These are phyloP conservation scores for Candidula unifasciata DNA, from an alignment of 2,888 invertebrate genomes.

Conservation along the genomic window DNA sequence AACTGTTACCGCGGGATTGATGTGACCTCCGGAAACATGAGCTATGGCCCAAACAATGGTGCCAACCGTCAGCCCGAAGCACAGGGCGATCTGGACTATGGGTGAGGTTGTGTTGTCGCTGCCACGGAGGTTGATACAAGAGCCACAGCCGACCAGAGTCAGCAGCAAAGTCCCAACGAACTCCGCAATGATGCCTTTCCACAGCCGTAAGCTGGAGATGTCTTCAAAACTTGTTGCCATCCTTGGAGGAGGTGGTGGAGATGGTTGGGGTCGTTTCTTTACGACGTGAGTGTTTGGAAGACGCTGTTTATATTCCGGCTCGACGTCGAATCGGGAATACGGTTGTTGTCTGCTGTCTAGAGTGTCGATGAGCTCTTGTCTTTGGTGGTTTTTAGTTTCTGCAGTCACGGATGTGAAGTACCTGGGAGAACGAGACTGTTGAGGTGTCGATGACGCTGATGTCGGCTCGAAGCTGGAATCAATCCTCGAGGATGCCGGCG, in stretches of 20 bases:
- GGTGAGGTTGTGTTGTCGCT: constrained; percentile 39
- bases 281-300: neutral
- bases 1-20: constrained; percentile 94
- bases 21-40: constrained; percentile 92
- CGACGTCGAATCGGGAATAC: neutral
- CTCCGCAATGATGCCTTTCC: constrained; percentile 91
- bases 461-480: no score
- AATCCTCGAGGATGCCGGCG: neutral
- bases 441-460: neutral
- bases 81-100: constrained; percentile 86
- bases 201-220: constrained; percentile 79
- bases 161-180: constrained; percentile 91
- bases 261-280: neutral
- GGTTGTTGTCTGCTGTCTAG: neutral
- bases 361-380: neutral
- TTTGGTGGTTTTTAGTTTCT: neutral
- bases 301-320: neutral
- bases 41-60: constrained; percentile 90
- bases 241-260: constrained; percentile 17
- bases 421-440: no score
- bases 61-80: constrained; percentile 92
- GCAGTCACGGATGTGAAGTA: neutral
- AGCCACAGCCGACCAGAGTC: constrained; percentile 91
- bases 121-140: constrained; percentile 76
- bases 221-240: constrained; percentile 61